A percentile compares a stretch with the other conserved stretches of the same genome.
phyloP scores from a whole-genome alignment of 2,113 vertebrate genomes.

The Chamaea fasciata region DNA sequence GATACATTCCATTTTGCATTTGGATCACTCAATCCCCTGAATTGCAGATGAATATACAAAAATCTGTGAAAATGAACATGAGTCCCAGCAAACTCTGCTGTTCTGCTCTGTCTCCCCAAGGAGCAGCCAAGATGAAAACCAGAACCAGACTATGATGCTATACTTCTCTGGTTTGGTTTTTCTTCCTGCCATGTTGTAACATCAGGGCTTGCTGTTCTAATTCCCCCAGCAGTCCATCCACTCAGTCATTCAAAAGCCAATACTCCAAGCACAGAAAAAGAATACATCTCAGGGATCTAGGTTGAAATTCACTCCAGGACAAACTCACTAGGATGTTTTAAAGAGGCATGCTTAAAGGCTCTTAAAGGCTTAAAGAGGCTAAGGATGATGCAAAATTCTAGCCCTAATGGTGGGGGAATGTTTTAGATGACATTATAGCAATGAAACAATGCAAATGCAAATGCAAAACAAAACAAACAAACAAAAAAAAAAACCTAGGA shows the following conservation, averaged over 20 bases:
- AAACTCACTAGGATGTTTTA: not conserved
- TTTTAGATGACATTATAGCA: not conserved
- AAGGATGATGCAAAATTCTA: not conserved
- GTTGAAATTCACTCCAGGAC: not conserved
- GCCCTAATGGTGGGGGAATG: not conserved
- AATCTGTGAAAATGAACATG: not conserved
- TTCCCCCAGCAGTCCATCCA: not conserved
- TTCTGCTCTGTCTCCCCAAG: not conserved
- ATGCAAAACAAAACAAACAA: not conserved
- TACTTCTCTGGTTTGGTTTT: not conserved
- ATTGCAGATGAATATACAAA: not conserved
- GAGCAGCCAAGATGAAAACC: conserved; percentile 7
- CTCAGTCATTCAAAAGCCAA: not conserved
- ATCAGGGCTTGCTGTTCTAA: not conserved
- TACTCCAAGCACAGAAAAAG: not conserved
- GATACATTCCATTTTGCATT: not conserved
- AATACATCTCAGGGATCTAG: not conserved
- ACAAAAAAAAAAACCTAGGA: not conserved
- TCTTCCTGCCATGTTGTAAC: not conserved
- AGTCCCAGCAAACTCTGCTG: not conserved
- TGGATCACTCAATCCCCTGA: not conserved
- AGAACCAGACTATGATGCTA: not conserved
- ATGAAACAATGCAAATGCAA: not conserved
- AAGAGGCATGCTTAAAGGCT: not conserved
- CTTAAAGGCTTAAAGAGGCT: not conserved